Evolutionary conservation across 2,888 invertebrate genomes (phyloP).

Genomic region (Trachelus iudaicus): DNA sequence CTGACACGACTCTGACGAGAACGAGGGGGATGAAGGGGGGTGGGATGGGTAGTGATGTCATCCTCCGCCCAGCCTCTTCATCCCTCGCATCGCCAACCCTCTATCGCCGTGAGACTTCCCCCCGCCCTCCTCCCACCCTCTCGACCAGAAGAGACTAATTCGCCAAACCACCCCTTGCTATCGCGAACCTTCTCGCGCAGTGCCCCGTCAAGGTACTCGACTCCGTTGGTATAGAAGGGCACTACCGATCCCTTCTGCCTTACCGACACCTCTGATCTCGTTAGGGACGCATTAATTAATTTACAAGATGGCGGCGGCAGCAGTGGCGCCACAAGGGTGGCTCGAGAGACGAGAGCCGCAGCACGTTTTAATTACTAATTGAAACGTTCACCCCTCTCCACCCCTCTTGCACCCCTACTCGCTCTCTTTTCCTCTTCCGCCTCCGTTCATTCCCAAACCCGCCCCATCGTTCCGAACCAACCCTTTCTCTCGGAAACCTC

Average conservation of each 20-base stretch:
- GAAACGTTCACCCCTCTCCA: conserved; percentile 35
- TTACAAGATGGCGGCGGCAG: conserved; percentile 56
- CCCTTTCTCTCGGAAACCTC: conserved; percentile 24
- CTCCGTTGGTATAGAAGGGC: conserved; percentile 43
- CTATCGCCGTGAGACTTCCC: conserved; percentile 28
- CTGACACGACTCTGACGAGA: conserved; percentile 35
- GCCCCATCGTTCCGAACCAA: conserved; percentile 3
- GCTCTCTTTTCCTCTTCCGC: conserved; percentile 15
- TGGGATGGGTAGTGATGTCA: too few species aligned
- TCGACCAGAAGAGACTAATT: conserved; percentile 53
- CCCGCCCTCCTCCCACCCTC: conserved; percentile 20
- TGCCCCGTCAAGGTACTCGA: conserved; percentile 22
- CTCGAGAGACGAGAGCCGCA: conserved; percentile 22
- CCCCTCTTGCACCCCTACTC: conserved; percentile 16
- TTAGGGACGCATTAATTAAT: conserved; percentile 62
- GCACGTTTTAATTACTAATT: conserved; percentile 60
- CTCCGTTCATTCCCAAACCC: conserved; percentile 22
- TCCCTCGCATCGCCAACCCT: conserved; percentile 25
- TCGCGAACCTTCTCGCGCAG: conserved; percentile 12
- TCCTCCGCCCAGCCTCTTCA: conserved; percentile 18
- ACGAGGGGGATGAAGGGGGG: too few species aligned
- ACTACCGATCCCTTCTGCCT: conserved; percentile 47
- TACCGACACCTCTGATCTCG: conserved; percentile 63
- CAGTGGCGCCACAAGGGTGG: conserved; percentile 16
- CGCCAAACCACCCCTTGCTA: conserved; percentile 30